Base-by-base conservation (phyloP, 2,113 vertebrate species). In the Rostratula benghalensis region DNA sequence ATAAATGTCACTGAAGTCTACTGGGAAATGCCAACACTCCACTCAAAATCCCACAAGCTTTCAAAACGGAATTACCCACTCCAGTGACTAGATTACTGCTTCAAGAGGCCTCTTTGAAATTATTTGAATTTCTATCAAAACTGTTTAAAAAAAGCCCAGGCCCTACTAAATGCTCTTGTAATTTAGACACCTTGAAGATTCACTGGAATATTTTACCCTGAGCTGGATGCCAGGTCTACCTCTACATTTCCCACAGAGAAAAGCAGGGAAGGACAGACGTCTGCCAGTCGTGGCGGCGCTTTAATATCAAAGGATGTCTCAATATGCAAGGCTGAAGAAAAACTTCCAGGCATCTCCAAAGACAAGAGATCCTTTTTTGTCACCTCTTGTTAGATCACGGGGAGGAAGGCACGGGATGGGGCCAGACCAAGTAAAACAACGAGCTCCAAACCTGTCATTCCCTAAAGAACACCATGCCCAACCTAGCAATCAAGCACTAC, bases 101-200 rank as follows among this genome's bases (percentile, higher is more conserved):
- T 91, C 59, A 77, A 95, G 63, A 83, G 77, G 54, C 43, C 46
- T 80, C 76, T 86, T 14, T 65, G 70, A 87, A 93, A 79, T 84
- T 46, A 94, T 73, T 1, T 93, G 22, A 73, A 87, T 89, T 89
- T 92, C 89, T 87, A 50, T 23, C 65, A 67, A 92, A 93, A 94
- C 53, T 63, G 27, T 80, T 92, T 83, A 77, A 93, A 95, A 77
- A 81, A 94, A 95, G 31, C 13, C 27, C 46, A 31, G 27, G 69
- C 28, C 59, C 41, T 57, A 89, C 48, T 82, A 73, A 73, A 93
- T 28, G 50, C 53, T 59, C 16, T 45, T 89, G 37, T 28, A 82
- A 87, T 89, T 76, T 56, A 85, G 41, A 79, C 73, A 69, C 61
- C 19, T 79, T 59, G 63, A 87, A 92, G 50, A 84, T 39, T 68